Conservation (phyloP, 2,113 vertebrate species). For the Tringa solitaria region DNA sequence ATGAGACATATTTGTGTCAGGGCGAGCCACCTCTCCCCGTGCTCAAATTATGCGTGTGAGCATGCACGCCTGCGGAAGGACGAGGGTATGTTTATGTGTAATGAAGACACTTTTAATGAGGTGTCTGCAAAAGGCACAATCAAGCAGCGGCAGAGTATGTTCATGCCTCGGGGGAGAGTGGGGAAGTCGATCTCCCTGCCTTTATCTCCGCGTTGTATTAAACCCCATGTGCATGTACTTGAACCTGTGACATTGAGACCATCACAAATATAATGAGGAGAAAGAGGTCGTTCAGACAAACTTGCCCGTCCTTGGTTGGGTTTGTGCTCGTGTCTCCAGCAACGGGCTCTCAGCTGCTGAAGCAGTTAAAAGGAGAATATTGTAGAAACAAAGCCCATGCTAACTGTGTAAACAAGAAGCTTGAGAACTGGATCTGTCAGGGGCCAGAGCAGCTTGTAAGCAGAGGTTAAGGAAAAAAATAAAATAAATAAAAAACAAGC, state of each 20-base stretch:
- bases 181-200: background rate
- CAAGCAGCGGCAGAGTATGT: background rate
- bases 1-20: background rate
- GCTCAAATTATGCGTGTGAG: background rate
- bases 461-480: background rate
- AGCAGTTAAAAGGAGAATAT: background rate
- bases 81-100: background rate
- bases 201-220: background rate
- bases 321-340: background rate
- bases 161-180: background rate
- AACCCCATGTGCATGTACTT: background rate
- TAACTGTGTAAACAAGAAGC: constrained; percentile 48
- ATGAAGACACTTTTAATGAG: constrained; percentile 15
- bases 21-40: background rate
- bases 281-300: background rate
- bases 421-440: background rate
- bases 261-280: constrained; percentile 8
- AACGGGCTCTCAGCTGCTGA: background rate
- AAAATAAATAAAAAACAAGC: constrained; percentile 16
- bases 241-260: constrained; percentile 31
- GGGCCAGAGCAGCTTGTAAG: background rate
- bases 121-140: constrained; percentile 20
- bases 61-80: background rate
- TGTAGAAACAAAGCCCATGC: background rate
- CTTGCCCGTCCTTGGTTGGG: background rate